Conservation (phyloP, 2,888 invertebrate species). For the Lasioglossum morio region DNA sequence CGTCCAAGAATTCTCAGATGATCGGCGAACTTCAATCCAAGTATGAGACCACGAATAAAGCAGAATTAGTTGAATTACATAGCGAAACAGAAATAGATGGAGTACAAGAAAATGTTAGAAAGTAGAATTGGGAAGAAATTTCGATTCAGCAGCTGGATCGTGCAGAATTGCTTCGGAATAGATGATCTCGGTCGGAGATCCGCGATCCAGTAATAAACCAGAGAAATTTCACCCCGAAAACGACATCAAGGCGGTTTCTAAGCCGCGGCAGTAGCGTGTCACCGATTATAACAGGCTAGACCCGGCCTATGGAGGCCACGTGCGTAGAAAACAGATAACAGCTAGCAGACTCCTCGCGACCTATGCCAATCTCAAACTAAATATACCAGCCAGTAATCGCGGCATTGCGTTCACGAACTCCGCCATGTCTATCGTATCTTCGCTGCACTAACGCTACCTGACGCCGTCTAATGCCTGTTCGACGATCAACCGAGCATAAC, state of each 20-base stretch:
- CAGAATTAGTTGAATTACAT: not conserved
- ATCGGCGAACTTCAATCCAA: not conserved
- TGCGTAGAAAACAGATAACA: slow-evolving; percentile 79
- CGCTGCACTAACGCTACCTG: slow-evolving; percentile 16
- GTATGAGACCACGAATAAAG: not conserved
- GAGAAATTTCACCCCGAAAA: slow-evolving; percentile 14
- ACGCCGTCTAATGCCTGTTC: slow-evolving; percentile 23
- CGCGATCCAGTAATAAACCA: not conserved
- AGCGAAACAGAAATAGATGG: not conserved
- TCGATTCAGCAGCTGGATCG: not conserved
- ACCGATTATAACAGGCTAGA: slow-evolving; percentile 77
- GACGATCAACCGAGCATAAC: not conserved
- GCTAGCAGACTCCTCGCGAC: slow-evolving; percentile 74
- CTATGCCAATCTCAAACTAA: slow-evolving; percentile 82
- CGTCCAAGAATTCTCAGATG: no score
- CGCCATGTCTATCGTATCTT: slow-evolving; percentile 46
- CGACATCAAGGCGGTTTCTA: slow-evolving; percentile 33
- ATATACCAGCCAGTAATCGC: slow-evolving; percentile 79
- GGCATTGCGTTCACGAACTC: slow-evolving; percentile 64
- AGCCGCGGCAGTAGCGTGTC: slow-evolving; percentile 39
- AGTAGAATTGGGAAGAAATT: not conserved
- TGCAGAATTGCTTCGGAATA: not conserved
- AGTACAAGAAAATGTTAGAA: not conserved
- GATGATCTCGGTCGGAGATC: not conserved
- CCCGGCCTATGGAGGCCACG: slow-evolving; percentile 76